phyloP scores from a whole-genome alignment of 1,140 invertebrate genomes.

The Coelopa frigida region DNA sequence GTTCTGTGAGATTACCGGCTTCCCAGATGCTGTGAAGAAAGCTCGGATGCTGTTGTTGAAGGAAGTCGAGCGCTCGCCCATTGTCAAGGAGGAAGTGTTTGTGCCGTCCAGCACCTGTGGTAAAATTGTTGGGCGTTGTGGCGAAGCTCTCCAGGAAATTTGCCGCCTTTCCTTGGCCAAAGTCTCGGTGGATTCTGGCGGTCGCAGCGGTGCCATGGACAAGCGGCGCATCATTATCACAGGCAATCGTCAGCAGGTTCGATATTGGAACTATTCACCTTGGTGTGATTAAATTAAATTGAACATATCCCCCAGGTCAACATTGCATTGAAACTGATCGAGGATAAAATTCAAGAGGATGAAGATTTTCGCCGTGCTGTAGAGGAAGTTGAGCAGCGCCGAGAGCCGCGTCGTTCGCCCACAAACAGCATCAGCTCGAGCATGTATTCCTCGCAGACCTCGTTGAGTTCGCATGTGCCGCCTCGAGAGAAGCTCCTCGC shows the following conservation, averaged over 20 bases:
- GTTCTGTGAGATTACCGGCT: constrained; percentile 60
- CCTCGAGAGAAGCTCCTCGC: constrained; percentile 40
- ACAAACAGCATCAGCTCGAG: constrained; percentile 32
- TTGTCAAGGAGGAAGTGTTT: constrained; percentile 56
- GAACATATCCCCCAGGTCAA: constrained; percentile 19
- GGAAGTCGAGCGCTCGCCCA: constrained; percentile 60
- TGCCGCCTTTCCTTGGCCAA: constrained; percentile 45
- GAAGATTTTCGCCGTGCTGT: constrained; percentile 45
- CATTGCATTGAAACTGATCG: constrained; percentile 52
- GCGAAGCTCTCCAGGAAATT: constrained; percentile 63
- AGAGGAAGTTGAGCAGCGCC: constrained; percentile 46
- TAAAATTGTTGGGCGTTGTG: constrained; percentile 62
- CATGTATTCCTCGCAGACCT: constrained; percentile 38
- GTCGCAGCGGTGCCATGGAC: constrained; percentile 24
- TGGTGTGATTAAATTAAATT: neutral
- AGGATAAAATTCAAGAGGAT: constrained; percentile 55
- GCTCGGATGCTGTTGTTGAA: constrained; percentile 66
- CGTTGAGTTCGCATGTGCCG: constrained; percentile 30
- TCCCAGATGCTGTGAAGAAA: constrained; percentile 52
- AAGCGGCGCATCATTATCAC: constrained; percentile 49
- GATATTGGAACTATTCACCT: neutral
- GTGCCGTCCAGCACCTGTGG: constrained; percentile 59
- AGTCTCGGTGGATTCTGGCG: constrained; percentile 31
- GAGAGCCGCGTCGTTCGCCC: constrained; percentile 47
- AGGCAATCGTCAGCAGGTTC: constrained; percentile 54